phyloP scores from a whole-genome alignment of 1,140 invertebrate species.

The Tetraneura akinire region DNA sequence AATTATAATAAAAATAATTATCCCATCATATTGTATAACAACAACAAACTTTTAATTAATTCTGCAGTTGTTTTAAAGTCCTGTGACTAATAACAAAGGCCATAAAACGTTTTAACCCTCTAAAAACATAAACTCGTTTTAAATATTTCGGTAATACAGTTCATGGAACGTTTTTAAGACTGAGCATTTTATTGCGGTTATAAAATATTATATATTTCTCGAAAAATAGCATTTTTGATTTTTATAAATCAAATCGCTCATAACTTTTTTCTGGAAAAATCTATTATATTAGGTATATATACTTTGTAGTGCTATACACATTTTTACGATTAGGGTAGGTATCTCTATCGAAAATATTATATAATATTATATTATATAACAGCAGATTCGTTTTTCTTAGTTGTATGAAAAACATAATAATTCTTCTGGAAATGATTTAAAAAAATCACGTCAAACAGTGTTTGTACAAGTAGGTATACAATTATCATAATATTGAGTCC shows the following conservation, averaged over 20 bases:
- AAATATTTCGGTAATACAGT: background rate
- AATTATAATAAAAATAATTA: background rate
- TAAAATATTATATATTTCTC: background rate
- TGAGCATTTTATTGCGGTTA: background rate
- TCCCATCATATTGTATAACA: background rate
- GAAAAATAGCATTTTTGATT: background rate
- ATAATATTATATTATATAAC: too few relatives aligned
- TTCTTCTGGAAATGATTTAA: too few relatives aligned
- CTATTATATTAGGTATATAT: too few relatives aligned
- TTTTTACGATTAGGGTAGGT: too few relatives aligned
- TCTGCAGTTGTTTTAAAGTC: background rate
- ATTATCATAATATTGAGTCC: too few relatives aligned
- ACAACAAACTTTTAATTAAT: background rate
- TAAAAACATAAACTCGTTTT: background rate
- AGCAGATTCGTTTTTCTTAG: too few relatives aligned
- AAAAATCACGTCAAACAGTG: too few relatives aligned
- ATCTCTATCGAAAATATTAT: too few relatives aligned
- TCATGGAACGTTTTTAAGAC: background rate
- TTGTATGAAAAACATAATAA: too few relatives aligned
- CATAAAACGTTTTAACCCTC: slow-evolving; percentile 13
- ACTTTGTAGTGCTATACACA: too few relatives aligned
- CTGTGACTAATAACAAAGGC: background rate
- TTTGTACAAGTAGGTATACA: too few relatives aligned
- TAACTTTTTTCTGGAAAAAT: background rate
- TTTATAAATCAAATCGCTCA: background rate